phyloP scores from a whole-genome alignment of 2,113 vertebrate species.

The Cyanocitta stelleri region DNA sequence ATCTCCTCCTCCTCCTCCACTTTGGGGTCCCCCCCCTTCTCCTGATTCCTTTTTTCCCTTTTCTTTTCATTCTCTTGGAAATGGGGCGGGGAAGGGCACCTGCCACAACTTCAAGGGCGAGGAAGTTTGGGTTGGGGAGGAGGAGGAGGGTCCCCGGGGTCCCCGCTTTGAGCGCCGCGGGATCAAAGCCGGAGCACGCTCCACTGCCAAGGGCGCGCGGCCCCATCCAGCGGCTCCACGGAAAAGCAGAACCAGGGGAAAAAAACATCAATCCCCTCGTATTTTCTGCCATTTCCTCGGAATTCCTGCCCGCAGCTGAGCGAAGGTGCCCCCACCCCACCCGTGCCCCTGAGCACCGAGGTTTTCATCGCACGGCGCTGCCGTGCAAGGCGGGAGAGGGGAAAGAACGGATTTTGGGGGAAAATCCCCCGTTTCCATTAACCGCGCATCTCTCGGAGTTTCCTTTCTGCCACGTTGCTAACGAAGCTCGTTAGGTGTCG shows the following conservation, averaged over 20 bases:
- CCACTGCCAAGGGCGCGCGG: neutral
- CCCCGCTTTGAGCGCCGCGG: neutral
- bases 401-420: fast-evolving
- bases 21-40: neutral
- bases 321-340: neutral
- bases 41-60: neutral
- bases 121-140: neutral
- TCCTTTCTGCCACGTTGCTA: neutral
- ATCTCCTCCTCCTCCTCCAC: slow-evolving; percentile 17
- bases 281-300: neutral
- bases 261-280: neutral
- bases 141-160: neutral
- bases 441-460: fast-evolving
- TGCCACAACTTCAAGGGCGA: slow-evolving; percentile 47
- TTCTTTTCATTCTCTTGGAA: neutral
- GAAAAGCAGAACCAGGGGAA: neutral
- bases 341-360: no score
- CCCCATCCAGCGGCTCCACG: neutral
- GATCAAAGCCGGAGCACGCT: slow-evolving; percentile 12
- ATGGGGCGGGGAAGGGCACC: slow-evolving; percentile 37
- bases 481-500: neutral
- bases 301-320: neutral
- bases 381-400: no score
- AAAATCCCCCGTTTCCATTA: fast-evolving
- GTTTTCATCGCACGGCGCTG: neutral